Evolutionary conservation across 2,888 invertebrate species (phyloP).

Genomic region (Thecocarcelia acutangulata): DNA sequence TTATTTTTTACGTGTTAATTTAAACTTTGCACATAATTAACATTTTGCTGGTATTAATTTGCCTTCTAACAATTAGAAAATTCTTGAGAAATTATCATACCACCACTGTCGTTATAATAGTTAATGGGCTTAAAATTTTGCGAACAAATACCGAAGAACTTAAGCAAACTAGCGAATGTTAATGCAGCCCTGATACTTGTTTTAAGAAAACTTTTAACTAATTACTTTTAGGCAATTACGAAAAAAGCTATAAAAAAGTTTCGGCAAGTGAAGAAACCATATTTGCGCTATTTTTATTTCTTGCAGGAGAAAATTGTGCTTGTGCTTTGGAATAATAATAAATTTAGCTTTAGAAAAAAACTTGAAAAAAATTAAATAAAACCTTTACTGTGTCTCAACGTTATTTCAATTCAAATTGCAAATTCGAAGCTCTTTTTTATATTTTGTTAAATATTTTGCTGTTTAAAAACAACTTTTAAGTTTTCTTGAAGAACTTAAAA

Average conservation of each 20-base stretch:
- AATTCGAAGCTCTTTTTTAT: no score
- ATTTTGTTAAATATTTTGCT: no score
- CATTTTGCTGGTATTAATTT: slow-evolving; percentile 14
- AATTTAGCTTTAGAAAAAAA: no score
- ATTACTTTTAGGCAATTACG: slow-evolving; percentile 25
- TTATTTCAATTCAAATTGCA: no score
- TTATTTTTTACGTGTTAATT: neutral
- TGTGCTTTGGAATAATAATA: no score
- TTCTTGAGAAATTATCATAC: neutral
- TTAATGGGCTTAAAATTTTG: slow-evolving; percentile 8
- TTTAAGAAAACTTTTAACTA: slow-evolving; percentile 34
- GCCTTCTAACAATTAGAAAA: neutral
- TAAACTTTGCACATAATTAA: slow-evolving; percentile 34
- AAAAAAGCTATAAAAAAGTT: slow-evolving; percentile 4
- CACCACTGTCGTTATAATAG: neutral
- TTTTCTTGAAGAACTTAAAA: no score
- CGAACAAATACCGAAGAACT: neutral
- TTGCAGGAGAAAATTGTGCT: neutral
- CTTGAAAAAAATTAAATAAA: no score
- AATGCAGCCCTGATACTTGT: neutral
- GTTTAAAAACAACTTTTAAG: neutral
- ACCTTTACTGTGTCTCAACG: neutral
- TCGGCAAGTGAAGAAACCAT: neutral
- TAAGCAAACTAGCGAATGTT: neutral
- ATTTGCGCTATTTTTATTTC: no score